Percentiles rank a stretch among this genome's conserved stretches.
Evolutionary conservation across 2,113 vertebrate species (phyloP).

Genomic region (Nothoprocta perdicaria): DNA sequence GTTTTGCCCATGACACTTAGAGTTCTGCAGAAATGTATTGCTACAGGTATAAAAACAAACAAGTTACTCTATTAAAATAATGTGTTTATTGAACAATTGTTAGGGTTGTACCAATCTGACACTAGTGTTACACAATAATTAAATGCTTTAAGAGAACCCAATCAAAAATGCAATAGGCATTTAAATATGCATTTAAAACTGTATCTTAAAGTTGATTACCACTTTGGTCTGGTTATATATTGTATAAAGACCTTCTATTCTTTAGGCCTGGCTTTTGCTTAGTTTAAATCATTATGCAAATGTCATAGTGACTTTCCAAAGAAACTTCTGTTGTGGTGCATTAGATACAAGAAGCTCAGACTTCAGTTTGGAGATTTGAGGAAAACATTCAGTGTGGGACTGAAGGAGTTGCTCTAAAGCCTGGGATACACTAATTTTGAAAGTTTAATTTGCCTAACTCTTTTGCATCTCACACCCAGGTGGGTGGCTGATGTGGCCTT

Average conservation of each 20-base stretch:
- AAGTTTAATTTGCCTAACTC: neutral
- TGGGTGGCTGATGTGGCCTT: neutral
- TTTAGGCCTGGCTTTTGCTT: neutral
- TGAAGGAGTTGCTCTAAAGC: neutral
- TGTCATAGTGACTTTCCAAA: neutral
- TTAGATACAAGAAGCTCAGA: neutral
- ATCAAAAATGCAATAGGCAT: neutral
- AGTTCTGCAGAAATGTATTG: neutral
- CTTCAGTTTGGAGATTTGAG: neutral
- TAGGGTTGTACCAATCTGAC: neutral
- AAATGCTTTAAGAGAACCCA: neutral
- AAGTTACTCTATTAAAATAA: neutral
- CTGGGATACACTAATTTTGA: neutral
- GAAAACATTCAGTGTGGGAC: neutral
- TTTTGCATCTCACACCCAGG: neutral
- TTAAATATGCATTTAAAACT: neutral
- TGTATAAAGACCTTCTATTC: neutral
- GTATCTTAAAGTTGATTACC: neutral
- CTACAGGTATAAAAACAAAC: neutral
- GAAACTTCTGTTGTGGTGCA: neutral
- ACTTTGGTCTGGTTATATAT: neutral
- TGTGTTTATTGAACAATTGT: neutral
- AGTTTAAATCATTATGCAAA: neutral
- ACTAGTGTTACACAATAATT: neutral
- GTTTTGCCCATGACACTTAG: neutral